Conservation (phyloP, 2,797 vertebrate species). For the Cynopterus sphinx region DNA sequence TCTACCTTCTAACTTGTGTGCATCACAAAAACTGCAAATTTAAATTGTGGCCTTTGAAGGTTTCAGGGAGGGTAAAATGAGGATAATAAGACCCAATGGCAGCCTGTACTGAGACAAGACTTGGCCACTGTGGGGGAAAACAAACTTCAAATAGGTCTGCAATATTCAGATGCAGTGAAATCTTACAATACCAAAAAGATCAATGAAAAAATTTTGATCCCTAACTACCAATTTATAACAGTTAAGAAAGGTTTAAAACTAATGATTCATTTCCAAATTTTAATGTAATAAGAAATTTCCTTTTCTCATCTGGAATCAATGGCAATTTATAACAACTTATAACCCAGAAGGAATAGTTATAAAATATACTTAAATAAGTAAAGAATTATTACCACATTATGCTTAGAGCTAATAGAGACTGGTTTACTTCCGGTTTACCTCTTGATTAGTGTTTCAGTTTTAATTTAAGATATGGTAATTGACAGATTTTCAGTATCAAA, state of each 20-base stretch:
- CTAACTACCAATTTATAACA: neutral
- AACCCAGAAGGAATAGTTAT: neutral
- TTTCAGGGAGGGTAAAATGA: neutral
- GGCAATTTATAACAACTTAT: neutral
- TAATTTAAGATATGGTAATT: neutral
- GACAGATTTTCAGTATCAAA: neutral
- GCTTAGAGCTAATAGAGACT: neutral
- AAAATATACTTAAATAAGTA: neutral
- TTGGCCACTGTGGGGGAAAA: neutral
- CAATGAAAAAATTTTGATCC: neutral
- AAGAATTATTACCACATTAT: neutral
- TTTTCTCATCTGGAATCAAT: neutral
- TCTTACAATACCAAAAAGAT: neutral
- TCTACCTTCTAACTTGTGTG: neutral
- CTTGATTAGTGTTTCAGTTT: neutral
- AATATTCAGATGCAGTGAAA: neutral
- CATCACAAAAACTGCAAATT: neutral
- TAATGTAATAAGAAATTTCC: neutral
- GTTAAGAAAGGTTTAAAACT: neutral
- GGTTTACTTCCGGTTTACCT: neutral
- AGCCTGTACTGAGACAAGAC: neutral
- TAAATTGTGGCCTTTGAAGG: neutral
- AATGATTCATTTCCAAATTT: conserved; percentile 10
- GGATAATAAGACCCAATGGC: neutral
- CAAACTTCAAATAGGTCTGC: neutral